A percentile compares a stretch with the other conserved stretches of the same genome.
phyloP scores from a whole-genome alignment of 2,113 vertebrate genomes.

The Apistogramma diplotaenia region DNA sequence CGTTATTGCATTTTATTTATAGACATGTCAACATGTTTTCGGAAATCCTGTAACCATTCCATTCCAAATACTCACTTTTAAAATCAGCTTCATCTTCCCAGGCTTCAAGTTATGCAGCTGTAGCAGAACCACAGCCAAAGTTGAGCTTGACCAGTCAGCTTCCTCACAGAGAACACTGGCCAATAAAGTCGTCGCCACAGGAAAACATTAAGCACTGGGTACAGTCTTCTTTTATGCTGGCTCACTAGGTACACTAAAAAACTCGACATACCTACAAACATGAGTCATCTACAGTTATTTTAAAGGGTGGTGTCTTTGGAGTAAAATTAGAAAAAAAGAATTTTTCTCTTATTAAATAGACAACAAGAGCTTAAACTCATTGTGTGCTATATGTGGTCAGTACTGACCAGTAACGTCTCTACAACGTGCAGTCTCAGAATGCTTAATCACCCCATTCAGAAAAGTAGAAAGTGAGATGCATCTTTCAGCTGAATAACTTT shows the following conservation, averaged over 20 bases:
- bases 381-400: background rate
- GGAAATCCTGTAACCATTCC: background rate
- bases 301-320: background rate
- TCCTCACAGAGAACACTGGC: background rate
- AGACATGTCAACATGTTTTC: background rate
- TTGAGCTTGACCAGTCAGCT: background rate
- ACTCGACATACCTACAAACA: background rate
- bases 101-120: background rate
- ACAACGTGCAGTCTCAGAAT: slow-evolving; percentile 1
- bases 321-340: background rate
- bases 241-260: background rate
- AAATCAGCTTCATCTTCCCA: background rate
- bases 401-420: background rate
- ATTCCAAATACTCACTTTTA: background rate
- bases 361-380: background rate
- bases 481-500: background rate
- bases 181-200: background rate
- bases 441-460: background rate
- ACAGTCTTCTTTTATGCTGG: background rate
- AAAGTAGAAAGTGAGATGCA: background rate
- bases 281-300: background rate
- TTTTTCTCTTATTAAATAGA: background rate
- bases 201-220: no score
- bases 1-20: background rate
- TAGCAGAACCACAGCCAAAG: background rate